A percentile compares a stretch with the other conserved stretches of the same genome.
These are phyloP conservation scores for Dryococelus australis DNA, from an alignment of 2,888 invertebrate genomes.

Conservation along the genomic window DNA sequence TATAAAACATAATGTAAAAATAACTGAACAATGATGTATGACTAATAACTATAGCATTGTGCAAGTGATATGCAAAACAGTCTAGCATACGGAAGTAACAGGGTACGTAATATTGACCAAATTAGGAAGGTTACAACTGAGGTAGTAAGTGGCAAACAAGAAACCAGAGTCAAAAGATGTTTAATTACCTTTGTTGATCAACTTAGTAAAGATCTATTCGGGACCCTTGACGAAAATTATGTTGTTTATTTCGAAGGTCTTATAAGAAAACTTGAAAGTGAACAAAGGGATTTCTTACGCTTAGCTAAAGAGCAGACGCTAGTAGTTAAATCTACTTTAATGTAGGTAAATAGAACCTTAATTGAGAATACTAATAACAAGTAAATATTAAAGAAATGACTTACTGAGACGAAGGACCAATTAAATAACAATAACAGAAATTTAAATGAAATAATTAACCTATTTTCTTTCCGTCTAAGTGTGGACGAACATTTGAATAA, in stretches of 20 bases:
- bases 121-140: no score
- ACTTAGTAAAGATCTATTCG: not conserved
- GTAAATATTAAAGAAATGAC: not conserved
- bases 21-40: not conserved
- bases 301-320: not conserved
- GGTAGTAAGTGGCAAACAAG: no score
- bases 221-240: not conserved
- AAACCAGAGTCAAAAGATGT: not conserved
- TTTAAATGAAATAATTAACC: not conserved
- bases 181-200: not conserved
- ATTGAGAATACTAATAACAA: not conserved
- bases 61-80: not conserved
- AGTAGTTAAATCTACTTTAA: not conserved
- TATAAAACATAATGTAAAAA: not conserved
- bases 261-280: not conserved
- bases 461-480: not conserved
- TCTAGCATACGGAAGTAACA: not conserved
- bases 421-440: not conserved
- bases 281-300: not conserved
- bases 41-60: not conserved
- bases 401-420: not conserved
- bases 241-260: not conserved
- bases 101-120: not conserved
- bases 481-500: not conserved
- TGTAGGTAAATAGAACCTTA: not conserved